Conservation (phyloP, 2,888 invertebrate genomes). For the Idaea dimidiata region DNA sequence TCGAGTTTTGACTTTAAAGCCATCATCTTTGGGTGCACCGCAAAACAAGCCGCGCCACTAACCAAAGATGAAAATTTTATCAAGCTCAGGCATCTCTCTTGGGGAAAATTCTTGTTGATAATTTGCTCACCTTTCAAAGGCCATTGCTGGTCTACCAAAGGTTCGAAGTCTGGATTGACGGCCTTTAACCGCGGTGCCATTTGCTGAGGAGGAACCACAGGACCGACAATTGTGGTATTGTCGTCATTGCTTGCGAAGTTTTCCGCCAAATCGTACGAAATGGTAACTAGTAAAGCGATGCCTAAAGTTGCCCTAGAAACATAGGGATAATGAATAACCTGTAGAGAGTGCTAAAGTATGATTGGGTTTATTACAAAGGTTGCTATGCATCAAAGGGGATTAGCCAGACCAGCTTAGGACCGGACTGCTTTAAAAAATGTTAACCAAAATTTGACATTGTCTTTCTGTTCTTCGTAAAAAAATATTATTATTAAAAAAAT, state of each 20-base stretch:
- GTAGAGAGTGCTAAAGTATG: background rate
- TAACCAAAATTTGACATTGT: no score
- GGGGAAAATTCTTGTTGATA: background rate
- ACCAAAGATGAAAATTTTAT: no score
- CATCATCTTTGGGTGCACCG: no score
- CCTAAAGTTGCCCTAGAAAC: constrained; percentile 70
- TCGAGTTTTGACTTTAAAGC: no score
- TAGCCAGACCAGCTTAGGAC: background rate
- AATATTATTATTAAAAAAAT: no score
- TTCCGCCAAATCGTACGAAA: constrained; percentile 72
- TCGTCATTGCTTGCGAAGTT: constrained; percentile 37
- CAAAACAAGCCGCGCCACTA: no score
- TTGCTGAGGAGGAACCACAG: constrained; percentile 21
- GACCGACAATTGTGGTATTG: constrained; percentile 16
- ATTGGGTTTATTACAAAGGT: background rate
- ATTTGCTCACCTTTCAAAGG: constrained; percentile 62
- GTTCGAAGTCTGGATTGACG: constrained; percentile 37
- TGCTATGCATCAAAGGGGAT: background rate
- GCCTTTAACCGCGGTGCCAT: constrained; percentile 27
- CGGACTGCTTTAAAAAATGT: no score
- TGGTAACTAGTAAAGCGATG: constrained; percentile 73
- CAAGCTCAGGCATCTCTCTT: no score
- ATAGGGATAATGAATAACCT: background rate
- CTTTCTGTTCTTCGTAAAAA: no score
- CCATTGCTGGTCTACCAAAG: constrained; percentile 59